These are phyloP conservation scores for Tetanocera ferruginea DNA, from an alignment of 2,888 invertebrate genomes.

Conservation along the genomic window DNA sequence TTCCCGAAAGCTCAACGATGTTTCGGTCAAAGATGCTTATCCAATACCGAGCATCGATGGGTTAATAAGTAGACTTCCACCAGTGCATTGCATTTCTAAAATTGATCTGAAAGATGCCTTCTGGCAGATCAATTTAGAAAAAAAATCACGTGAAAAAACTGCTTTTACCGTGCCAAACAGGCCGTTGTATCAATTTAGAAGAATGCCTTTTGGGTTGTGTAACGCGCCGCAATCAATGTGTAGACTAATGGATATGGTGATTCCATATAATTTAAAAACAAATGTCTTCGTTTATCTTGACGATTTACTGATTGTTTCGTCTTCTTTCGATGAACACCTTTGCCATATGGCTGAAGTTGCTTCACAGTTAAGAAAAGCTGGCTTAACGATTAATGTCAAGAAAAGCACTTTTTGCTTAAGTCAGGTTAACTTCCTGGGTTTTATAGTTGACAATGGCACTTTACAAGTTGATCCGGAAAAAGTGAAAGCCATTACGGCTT, in stretches of 20 bases:
- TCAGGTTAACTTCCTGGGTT: conserved; percentile 17
- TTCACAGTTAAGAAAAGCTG: background rate
- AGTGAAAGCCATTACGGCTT: conserved; percentile 1
- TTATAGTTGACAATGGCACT: conserved; percentile 12
- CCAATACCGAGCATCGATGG: background rate
- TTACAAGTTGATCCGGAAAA: conserved; percentile 20
- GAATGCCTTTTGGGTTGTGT: no score
- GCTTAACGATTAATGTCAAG: background rate
- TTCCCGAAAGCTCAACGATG: conserved; percentile 8
- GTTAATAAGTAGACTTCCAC: background rate
- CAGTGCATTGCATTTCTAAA: background rate
- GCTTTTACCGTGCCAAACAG: conserved; percentile 7
- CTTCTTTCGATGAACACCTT: conserved; percentile 3
- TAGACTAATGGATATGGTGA: no score
- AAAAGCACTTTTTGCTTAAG: background rate
- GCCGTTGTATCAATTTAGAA: conserved; percentile 6
- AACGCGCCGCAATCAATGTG: no score
- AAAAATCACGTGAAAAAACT: background rate
- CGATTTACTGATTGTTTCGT: conserved; percentile 3
- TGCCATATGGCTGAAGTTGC: background rate
- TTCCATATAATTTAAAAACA: background rate
- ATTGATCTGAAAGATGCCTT: conserved; percentile 21
- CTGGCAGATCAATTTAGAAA: background rate
- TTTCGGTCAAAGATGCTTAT: conserved; percentile 26
- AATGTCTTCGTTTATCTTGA: background rate